A percentile compares a stretch with the other conserved stretches of the same genome.
These are phyloP conservation scores for Augochlora pura DNA, from an alignment of 1,140 invertebrate genomes.

Conservation along the genomic window DNA sequence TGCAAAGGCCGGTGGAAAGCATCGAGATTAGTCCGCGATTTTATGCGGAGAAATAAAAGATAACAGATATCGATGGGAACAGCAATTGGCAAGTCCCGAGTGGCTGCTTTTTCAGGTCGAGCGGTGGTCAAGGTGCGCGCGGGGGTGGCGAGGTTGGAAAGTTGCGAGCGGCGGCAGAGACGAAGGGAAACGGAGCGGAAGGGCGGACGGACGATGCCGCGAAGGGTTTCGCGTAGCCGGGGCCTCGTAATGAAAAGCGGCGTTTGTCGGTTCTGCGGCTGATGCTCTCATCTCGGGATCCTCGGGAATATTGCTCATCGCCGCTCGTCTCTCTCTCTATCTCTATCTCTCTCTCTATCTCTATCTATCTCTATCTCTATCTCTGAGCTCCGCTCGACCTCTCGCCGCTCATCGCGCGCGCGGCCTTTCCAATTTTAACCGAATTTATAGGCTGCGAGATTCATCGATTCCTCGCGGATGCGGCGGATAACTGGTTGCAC, in stretches of 20 bases:
- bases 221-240: not conserved
- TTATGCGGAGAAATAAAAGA: too few species aligned
- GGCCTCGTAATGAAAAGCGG: slow-evolving; percentile 38
- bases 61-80: too few species aligned
- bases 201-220: not conserved
- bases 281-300: not conserved
- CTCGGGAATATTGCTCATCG: slow-evolving; percentile 41
- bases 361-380: too few species aligned
- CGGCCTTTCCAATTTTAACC: not conserved
- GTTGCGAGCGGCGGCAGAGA: not conserved
- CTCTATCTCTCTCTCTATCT: too few species aligned
- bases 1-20: too few species aligned
- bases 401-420: not conserved
- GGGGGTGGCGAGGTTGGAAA: not conserved
- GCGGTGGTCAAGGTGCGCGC: too few species aligned
- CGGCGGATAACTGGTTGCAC: too few species aligned
- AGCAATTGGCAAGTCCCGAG: too few species aligned
- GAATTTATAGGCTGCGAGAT: not conserved
- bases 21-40: too few species aligned
- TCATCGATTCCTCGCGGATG: slow-evolving; percentile 24
- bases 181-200: not conserved
- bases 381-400: not conserved
- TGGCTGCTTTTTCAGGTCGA: too few species aligned
- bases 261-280: slow-evolving; percentile 23
- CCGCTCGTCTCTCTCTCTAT: not conserved